Evolutionary conservation across 1,140 invertebrate genomes (phyloP), one percentile per base, ranked within the genome.

Genomic region (Ericerus pela): DNA sequence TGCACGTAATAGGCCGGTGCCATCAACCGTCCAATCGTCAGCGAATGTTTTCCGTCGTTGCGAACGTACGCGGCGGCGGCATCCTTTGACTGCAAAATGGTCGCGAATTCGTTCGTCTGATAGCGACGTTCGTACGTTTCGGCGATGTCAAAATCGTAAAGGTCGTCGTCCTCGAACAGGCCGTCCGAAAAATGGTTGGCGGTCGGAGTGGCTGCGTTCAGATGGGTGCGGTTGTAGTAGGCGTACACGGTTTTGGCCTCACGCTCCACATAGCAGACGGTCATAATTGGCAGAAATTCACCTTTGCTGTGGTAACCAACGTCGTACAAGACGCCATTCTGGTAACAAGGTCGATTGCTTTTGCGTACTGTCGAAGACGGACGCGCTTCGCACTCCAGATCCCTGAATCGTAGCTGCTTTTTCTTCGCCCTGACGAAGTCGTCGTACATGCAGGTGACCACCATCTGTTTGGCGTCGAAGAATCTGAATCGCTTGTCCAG

Each of bases 1-100:
- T 71, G 70, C 18, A 73, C 62, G 62, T 75, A 75, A 63, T 79
- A 76, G 1, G 69, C 73, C 58, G 73, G 68, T 0, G 76, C 72
- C 3, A 73, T 66, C 24, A 77, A 61, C 58, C 77, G 76, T 5
- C 76, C 76, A 53, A 72, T 65, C 2, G 72, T 68, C 22, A 78
- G 29, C 41, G 51, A 62, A 20, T 36, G 22, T 11, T 28, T 4
- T 24, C 30, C 30, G 11, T 56, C 57, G 12, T 51, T 18, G 1
- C 8, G 24, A 12, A 55, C 28, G 28, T 54, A 58, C 30, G 28
- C n/a, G 18, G 2, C 37, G 1, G 26, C 51, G 12, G 27, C n/a
- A 10, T 51, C 37, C 2, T 5, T 14, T 1, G 53, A 58, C 20
- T 36, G 20, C 14, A 58, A n/a, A 6, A 58, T 24, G 2, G 5